Evolutionary conservation across 2,797 vertebrate genomes (phyloP), one percentile per base, ranked within the genome.

Genomic region (Pangasius mekongensis): DNA sequence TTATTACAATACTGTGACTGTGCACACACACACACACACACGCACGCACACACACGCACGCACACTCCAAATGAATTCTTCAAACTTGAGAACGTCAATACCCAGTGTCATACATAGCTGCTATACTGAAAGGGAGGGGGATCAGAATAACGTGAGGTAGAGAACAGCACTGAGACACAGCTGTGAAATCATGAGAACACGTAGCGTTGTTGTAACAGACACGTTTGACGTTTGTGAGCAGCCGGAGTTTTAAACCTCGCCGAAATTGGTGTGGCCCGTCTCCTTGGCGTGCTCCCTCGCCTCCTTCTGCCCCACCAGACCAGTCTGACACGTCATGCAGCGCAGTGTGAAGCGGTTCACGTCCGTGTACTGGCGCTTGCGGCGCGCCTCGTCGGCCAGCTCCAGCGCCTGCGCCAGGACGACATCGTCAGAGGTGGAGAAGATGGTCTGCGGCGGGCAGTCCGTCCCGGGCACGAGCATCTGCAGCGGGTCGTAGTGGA

Each of bases 321-420:
- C 98, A 33, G 96, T 98, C 94, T 99, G 98, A 93, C 99, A 99
- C 92, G 98, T 96, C 97, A 99, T 97, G 94, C 98, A 99, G 93
- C 98, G 97, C 93, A 99, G 92, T 0, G 97, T 94, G 58, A 99
- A 99, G 90, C 94, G 97, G 89, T 99, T 98, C 87, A 99, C 96
- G 43, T 99, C 98, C 0, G 99, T 99, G 92, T 97, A 99, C 94
- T 99, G 98, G 87, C 98, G 96, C 94, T 97, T 98, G 91, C 96
- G 95, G 60, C 97, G 96, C 0, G 99, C 98, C 91, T 99, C 98
- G 0, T 99, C 98, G 0, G 98, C 99, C 91, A 99, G 92, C 95
- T 99, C 98, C 85, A 99, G 94, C 0, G 99, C 98, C 93, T 97
- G 97, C 0, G 98, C 98, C 82, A 99, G 96, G 78, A 99, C 97